Evolutionary conservation across 2,888 invertebrate genomes (phyloP), one percentile per base, ranked within the genome.

Genomic region (Drosophila formosana): DNA sequence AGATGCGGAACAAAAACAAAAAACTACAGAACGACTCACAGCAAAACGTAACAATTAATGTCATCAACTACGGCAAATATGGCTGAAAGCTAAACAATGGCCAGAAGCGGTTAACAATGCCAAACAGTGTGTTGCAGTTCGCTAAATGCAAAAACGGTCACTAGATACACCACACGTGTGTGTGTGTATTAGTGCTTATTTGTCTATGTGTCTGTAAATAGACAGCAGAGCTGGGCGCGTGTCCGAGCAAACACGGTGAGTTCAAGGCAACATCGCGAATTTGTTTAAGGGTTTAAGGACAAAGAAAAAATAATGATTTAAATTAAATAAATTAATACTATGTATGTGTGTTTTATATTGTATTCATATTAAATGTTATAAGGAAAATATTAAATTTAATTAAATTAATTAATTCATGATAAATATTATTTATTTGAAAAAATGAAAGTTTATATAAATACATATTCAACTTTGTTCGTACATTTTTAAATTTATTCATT

Each of bases 21-120:
- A 41, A 32, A 18, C 18, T 18, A 18, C 1, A 9, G 30, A 30
- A 56, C 39, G 32, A 55, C 65, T 51, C 47, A 72, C 67, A 75
- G 65, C 70, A 75, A 75, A 88, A 71, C 62, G 74, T 58, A 78
- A 76, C 83, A 88, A 88, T 88, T 90, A 88, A 88, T 88, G 88
- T 72, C 89, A 86, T 72, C 80, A 82, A 77, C 67, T 70, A 72
- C 66, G 50, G 70, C 65, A 80, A 75, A 68, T 75, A 77, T 60
- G 47, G 43, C 71, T 64, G 57, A 65, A 57, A 65, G 61, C 68
- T 64, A 72, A 82, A 83, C 84, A 79, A 83, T 70, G 56, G 70
- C 66, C 65, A 71, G 66, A 56, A 78, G 80, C 67, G 66, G 67
- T 66, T 76, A 73, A 78, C 81, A 88, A 83, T 74, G 75, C 55